A percentile compares a stretch with the other conserved stretches of the same genome.
Evolutionary conservation across 2,113 vertebrate species (phyloP).

Genomic region (Thamnophis sirtalis): DNA sequence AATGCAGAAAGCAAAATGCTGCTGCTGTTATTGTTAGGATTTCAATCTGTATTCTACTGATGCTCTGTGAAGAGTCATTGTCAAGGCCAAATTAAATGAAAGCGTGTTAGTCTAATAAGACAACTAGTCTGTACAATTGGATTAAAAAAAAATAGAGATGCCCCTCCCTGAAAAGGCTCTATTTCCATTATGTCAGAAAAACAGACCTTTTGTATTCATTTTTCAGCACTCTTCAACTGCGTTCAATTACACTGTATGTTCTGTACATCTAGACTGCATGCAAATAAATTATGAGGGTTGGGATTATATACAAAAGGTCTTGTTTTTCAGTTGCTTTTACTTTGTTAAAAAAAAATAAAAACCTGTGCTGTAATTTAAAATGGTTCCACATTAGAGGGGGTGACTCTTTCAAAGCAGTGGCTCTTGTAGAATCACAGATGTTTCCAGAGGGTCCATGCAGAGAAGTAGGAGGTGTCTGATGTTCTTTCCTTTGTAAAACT

Average conservation of each 20-base stretch:
- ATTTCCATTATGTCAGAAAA: conserved; percentile 22
- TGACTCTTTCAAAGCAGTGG: background rate
- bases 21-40: conserved; percentile 23
- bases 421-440: conserved; percentile 24
- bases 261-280: conserved; percentile 20
- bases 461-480: background rate
- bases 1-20: conserved; percentile 4
- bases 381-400: background rate
- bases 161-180: background rate
- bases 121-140: background rate
- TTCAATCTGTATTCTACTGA: conserved; percentile 29
- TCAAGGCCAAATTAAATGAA: conserved; percentile 47
- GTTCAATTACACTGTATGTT: background rate
- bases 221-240: conserved; percentile 21
- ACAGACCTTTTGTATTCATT: conserved; percentile 11
- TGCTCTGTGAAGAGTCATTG: conserved; percentile 18
- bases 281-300: conserved; percentile 20
- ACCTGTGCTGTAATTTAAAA: conserved; percentile 3
- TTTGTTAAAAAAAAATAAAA: conserved; percentile 3
- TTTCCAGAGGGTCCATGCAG: background rate
- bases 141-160: background rate
- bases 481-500: conserved; percentile 13
- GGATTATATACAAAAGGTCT: background rate
- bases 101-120: conserved; percentile 32
- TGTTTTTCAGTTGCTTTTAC: background rate